Evolutionary conservation across 2,113 vertebrate genomes (phyloP), one percentile per base, ranked within the genome.

Genomic region (Podarcis muralis): DNA sequence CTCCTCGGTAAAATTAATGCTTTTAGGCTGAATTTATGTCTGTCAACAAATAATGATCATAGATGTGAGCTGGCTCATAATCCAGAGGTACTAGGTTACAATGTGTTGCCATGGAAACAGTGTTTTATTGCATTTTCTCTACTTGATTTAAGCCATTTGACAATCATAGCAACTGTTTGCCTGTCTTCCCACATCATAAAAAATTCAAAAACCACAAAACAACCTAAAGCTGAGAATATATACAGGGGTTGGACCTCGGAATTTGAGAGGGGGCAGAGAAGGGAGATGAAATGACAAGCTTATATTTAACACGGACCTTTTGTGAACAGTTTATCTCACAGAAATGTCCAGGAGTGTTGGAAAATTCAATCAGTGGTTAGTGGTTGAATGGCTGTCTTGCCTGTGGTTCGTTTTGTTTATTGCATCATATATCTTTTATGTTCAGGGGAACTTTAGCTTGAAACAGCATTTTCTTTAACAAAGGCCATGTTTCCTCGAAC

Each of bases 381-480:
- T 96, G 95, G 90, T 92, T 4, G 0, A 95, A 94, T 91, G 93
- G 94, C 94, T 94, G 94, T 95, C 95, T 96, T 96, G 92, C 93
- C 93, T 93, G 90, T 95, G 94, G 95, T 96, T 97, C 95, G 95
- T 96, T 97, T 97, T 97, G 96, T 97, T 97, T 97, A 97, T 96
- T 96, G 95, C 95, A 95, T 96, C 96, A 96, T 97, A 94, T 96
- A 97, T 98, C 96, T 97, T 98, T 97, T 97, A 96, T 97, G 96
- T 96, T 96, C 96, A 88, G 94, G 93, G 94, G 93, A 96, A 97
- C 94, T 96, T 97, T 94, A 96, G 94, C 96, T 95, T 97, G 96
- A 97, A 98, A 96, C 94, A 97, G 96, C 96, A 96, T 96, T 97
- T 97, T 97, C 94, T 96, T 96, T 96, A 97, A 97, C 94, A 97